phyloP scores from a whole-genome alignment of 2,113 vertebrate genomes.

The Chaetura pelagica region DNA sequence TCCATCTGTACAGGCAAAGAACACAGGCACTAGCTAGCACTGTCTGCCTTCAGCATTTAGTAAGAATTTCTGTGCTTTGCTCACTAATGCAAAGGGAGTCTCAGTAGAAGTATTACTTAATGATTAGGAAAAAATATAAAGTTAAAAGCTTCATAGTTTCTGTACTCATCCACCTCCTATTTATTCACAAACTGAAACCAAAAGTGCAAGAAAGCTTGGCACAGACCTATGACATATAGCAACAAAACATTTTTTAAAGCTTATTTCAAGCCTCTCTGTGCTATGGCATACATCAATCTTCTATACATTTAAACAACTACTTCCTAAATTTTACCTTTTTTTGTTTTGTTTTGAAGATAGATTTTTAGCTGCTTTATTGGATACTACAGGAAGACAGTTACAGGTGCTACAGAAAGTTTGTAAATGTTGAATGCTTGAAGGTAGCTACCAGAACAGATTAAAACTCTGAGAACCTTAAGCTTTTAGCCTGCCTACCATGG shows the following conservation, averaged over 20 bases:
- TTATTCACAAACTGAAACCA: background rate
- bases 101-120: background rate
- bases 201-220: background rate
- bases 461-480: background rate
- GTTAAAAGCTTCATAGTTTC: background rate
- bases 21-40: background rate
- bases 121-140: background rate
- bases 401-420: background rate
- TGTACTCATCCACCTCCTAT: background rate
- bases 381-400: background rate
- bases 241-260: background rate
- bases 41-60: background rate
- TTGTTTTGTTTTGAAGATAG: background rate
- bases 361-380: background rate
- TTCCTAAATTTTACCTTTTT: background rate
- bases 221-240: accelerated
- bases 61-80: background rate
- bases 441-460: background rate
- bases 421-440: background rate
- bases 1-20: background rate
- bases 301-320: background rate
- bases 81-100: background rate
- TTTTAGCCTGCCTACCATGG: background rate
- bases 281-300: background rate
- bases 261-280: background rate